phyloP scores from a whole-genome alignment of 1,140 invertebrate species.

The Hypothenemus hampei region DNA sequence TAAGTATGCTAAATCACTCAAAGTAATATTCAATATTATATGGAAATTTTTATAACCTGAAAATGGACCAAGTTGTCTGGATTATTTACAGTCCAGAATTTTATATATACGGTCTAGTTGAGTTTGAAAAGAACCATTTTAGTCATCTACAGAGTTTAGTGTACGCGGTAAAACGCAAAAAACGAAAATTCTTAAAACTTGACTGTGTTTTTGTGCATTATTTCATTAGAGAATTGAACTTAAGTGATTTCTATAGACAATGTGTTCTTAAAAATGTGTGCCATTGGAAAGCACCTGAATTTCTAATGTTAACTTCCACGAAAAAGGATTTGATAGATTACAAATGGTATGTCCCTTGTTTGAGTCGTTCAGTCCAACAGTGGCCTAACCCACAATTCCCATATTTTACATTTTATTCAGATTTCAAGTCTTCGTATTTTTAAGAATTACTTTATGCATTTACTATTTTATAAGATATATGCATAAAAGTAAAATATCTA shows the following conservation, averaged over 20 bases:
- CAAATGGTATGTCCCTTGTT: conserved; percentile 51
- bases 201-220: conserved; percentile 35
- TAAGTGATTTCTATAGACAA: conserved; percentile 26
- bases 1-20: too few species aligned
- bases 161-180: neutral
- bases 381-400: too few species aligned
- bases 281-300: conserved; percentile 3
- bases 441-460: too few species aligned
- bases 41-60: neutral
- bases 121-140: neutral
- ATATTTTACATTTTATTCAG: too few species aligned
- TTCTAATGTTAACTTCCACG: conserved; percentile 49
- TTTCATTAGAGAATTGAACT: conserved; percentile 33
- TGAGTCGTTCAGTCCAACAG: neutral
- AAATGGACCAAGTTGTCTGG: neutral
- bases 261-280: conserved; percentile 23
- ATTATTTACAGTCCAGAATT: conserved; percentile 1
- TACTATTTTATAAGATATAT: too few species aligned
- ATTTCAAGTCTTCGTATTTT: too few species aligned
- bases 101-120: conserved; percentile 11
- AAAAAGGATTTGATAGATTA: conserved; percentile 61
- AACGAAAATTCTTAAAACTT: conserved; percentile 6
- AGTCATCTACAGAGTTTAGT: neutral
- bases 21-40: too few species aligned
- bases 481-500: too few species aligned